Percentiles rank a stretch among this genome's conserved stretches.
phyloP scores from a whole-genome alignment of 2,113 vertebrate species.

The Istiophorus platypterus region DNA sequence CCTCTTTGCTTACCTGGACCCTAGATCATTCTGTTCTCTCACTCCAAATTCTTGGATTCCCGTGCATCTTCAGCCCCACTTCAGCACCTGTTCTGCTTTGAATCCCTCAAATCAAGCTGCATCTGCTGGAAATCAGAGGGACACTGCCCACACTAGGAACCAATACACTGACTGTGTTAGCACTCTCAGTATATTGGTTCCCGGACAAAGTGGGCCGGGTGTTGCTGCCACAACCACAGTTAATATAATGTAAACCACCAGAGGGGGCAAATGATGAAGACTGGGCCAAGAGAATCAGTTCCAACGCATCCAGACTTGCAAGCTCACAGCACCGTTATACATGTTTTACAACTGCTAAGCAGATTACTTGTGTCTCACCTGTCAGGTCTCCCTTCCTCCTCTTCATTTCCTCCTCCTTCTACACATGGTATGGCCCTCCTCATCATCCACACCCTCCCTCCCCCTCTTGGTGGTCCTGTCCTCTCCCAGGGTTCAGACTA shows the following conservation, averaged over 20 bases:
- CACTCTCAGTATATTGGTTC: conserved; percentile 16
- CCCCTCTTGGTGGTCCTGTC: conserved; percentile 70
- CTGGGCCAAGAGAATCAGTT: neutral
- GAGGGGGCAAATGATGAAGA: conserved; percentile 69
- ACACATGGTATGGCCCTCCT: conserved; percentile 46
- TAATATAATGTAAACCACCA: conserved; percentile 67
- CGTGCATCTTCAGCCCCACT: neutral
- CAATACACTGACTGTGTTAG: conserved; percentile 16
- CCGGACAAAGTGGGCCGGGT: conserved; percentile 34
- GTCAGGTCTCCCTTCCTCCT: conserved; percentile 40
- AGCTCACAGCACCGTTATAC: conserved; percentile 52
- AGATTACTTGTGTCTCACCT: conserved; percentile 63
- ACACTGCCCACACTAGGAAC: conserved; percentile 2
- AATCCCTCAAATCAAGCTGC: neutral
- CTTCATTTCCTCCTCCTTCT: conserved; percentile 56
- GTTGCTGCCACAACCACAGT: conserved; percentile 15
- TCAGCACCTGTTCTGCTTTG: neutral
- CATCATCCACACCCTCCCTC: conserved; percentile 27
- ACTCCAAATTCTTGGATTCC: conserved; percentile 17
- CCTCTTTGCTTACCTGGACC: conserved; percentile 33
- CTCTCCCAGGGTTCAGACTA: conserved; percentile 86
- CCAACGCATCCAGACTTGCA: conserved; percentile 11
- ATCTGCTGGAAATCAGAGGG: conserved; percentile 19
- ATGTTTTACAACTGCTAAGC: conserved; percentile 66
- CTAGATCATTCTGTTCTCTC: conserved; percentile 9